A percentile compares a stretch with the other conserved stretches of the same genome.
Conservation (phyloP, 2,888 invertebrate genomes). For the Melieria omissa region DNA sequence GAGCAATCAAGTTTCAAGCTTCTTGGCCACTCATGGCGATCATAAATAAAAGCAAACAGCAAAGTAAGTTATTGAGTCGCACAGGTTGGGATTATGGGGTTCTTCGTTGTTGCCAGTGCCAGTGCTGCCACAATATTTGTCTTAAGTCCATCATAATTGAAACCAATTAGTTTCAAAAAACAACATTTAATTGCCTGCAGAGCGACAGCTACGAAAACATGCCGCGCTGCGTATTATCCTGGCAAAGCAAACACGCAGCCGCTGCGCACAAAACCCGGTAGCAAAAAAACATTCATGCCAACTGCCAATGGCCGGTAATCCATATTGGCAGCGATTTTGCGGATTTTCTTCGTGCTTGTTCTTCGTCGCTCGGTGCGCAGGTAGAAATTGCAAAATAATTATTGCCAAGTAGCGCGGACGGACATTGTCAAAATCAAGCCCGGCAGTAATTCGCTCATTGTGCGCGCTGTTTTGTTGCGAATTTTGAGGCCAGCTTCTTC, state of each 20-base stretch:
- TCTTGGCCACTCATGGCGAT: no score
- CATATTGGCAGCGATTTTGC: background rate
- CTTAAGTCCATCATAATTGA: constrained; percentile 47
- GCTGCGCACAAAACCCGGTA: background rate
- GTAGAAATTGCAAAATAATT: constrained; percentile 35
- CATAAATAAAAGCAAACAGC: no score
- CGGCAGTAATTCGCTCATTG: background rate
- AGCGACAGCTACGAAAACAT: constrained; percentile 36
- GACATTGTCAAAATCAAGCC: constrained; percentile 19
- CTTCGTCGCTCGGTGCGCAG: no score
- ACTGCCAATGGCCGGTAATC: constrained; percentile 23
- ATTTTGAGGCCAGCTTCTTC: background rate
- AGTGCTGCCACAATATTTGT: constrained; percentile 18
- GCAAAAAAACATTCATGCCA: background rate
- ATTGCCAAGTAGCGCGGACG: background rate
- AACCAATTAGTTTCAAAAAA: constrained; percentile 59
- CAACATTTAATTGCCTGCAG: constrained; percentile 58
- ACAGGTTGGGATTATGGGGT: background rate
- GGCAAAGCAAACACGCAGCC: constrained; percentile 34
- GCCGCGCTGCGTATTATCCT: constrained; percentile 34
- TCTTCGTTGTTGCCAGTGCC: background rate
- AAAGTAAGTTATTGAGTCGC: no score
- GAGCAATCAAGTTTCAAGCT: no score
- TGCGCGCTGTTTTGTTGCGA: background rate
- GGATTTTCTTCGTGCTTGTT: no score